Conservation (phyloP, 2,797 vertebrate species). For the Sternotherus odoratus region DNA sequence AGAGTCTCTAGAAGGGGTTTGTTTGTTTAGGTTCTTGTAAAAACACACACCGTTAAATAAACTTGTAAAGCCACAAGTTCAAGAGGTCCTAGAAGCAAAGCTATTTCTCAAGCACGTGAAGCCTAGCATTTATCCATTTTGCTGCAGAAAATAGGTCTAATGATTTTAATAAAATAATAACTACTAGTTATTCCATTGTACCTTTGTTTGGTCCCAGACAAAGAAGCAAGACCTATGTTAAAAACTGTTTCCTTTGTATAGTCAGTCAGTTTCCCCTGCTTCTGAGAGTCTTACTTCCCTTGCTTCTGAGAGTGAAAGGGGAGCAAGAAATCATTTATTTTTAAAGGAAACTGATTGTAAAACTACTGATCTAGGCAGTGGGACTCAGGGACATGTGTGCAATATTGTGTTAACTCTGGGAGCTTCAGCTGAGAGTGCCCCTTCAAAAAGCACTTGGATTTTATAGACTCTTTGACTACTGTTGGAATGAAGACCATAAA, state of each 20-base stretch:
- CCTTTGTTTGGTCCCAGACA: neutral
- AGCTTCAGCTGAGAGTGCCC: neutral
- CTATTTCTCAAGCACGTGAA: neutral
- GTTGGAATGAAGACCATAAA: rapidly evolving
- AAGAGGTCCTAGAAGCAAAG: neutral
- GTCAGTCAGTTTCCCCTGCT: neutral
- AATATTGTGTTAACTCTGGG: neutral
- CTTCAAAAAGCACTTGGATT: neutral
- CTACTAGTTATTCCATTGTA: neutral
- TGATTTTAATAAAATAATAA: neutral
- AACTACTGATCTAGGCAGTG: neutral
- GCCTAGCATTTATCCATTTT: neutral
- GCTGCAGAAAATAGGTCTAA: neutral
- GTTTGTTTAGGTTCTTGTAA: neutral
- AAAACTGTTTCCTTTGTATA: neutral
- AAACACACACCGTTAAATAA: neutral
- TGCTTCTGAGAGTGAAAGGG: neutral
- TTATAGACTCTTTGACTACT: neutral
- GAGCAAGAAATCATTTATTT: neutral
- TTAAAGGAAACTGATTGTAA: neutral
- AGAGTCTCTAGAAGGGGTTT: neutral
- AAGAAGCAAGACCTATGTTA: neutral
- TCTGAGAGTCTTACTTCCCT: neutral
- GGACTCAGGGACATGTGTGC: neutral
- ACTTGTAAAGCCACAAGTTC: neutral